These are phyloP conservation scores for Emydura subglobosa DNA, from an alignment of 2,113 vertebrate genomes.

Conservation along the genomic window DNA sequence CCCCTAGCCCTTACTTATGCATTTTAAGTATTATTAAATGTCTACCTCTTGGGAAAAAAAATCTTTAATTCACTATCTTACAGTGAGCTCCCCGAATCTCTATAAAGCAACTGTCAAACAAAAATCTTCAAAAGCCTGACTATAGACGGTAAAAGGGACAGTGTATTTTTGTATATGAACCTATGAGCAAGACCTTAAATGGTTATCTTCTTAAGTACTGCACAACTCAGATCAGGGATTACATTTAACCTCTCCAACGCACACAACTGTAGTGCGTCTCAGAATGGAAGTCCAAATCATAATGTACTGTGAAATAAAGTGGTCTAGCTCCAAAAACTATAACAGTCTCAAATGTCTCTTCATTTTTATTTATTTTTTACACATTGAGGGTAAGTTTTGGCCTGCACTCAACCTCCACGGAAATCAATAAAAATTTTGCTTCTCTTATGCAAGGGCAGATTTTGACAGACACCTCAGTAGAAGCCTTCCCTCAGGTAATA, in stretches of 20 bases:
- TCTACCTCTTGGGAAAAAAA: not conserved
- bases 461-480: not conserved
- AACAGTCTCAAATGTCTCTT: not conserved
- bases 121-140: not conserved
- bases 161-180: not conserved
- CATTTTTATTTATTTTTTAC: not conserved
- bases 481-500: not conserved
- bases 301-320: slow-evolving; percentile 14
- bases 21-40: not conserved
- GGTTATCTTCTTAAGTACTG: not conserved
- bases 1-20: fast-evolving
- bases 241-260: slow-evolving; percentile 47
- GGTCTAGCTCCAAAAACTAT: not conserved
- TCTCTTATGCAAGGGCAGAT: not conserved
- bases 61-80: slow-evolving; percentile 18
- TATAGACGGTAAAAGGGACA: not conserved
- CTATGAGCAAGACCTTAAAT: not conserved
- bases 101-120: slow-evolving; percentile 14
- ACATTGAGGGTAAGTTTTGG: not conserved
- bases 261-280: not conserved
- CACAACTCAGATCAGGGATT: not conserved
- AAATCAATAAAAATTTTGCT: not conserved
- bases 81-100: not conserved
- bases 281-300: not conserved
- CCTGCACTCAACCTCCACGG: not conserved